A percentile compares a stretch with the other conserved stretches of the same genome.
Evolutionary conservation across 2,113 vertebrate genomes (phyloP).

Genomic region (Rhinolophus sinicus): DNA sequence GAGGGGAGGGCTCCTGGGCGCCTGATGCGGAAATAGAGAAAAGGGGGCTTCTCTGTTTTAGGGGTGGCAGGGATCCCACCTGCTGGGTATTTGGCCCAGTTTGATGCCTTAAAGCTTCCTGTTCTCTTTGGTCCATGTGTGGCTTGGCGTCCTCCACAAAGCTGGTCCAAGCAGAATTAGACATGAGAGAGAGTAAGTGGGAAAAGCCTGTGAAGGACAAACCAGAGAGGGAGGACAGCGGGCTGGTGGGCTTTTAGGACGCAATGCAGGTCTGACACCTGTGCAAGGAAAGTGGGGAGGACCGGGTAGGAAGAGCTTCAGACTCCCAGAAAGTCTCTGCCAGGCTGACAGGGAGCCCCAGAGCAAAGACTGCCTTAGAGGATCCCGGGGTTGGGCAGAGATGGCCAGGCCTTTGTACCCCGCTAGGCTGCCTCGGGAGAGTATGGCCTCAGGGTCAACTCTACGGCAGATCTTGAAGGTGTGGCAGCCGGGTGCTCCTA

Average conservation of each 20-base stretch:
- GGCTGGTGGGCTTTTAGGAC: fast-evolving
- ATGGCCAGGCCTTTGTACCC: too few species aligned
- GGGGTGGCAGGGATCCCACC: background rate
- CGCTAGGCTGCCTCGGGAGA: background rate
- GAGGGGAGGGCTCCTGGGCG: background rate
- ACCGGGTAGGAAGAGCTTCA: background rate
- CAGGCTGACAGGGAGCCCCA: background rate
- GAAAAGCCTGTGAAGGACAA: fast-evolving
- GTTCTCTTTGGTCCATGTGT: too few species aligned
- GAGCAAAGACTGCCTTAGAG: background rate
- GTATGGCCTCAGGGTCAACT: background rate
- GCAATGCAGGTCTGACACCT: fast-evolving
- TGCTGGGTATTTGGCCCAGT: background rate
- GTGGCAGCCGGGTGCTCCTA: too few species aligned
- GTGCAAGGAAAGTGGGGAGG: background rate
- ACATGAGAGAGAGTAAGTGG: background rate
- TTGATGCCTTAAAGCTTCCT: background rate
- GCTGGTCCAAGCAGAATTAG: background rate
- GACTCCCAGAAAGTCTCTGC: too few species aligned
- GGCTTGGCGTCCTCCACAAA: background rate
- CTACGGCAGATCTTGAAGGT: background rate
- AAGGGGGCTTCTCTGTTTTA: background rate
- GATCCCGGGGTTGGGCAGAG: fast-evolving
- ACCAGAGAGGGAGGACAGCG: fast-evolving
- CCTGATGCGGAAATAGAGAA: too few species aligned